These are phyloP conservation scores for Brevipalpus yothersi DNA, from an alignment of 1,140 invertebrate species.

Conservation along the genomic window DNA sequence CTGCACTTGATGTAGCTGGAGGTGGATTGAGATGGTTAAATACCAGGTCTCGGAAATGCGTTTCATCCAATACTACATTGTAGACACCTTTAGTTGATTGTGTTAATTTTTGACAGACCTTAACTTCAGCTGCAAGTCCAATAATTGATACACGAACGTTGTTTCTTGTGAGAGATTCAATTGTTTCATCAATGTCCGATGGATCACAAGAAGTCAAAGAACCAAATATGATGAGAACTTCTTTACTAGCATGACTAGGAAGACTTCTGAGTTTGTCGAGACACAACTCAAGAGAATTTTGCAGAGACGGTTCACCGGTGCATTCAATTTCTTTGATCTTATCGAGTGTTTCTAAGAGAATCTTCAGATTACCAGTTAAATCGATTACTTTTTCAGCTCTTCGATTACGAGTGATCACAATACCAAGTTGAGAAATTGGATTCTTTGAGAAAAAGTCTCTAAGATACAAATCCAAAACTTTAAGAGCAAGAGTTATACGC, in stretches of 20 bases:
- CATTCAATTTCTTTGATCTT: constrained; percentile 21
- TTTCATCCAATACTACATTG: constrained; percentile 67
- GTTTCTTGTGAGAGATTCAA: constrained; percentile 37
- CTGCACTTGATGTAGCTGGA: constrained; percentile 36
- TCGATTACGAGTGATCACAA: constrained; percentile 76
- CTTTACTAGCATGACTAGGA: constrained; percentile 66
- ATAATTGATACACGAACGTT: constrained; percentile 73
- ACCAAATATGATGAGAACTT: constrained; percentile 44
- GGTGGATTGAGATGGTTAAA: constrained; percentile 55
- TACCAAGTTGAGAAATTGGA: constrained; percentile 84
- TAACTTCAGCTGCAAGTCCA: constrained; percentile 77
- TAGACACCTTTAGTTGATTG: constrained; percentile 49
- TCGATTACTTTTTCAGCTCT: constrained; percentile 74
- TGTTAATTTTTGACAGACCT: constrained; percentile 58
- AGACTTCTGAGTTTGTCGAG: constrained; percentile 55
- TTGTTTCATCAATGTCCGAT: constrained; percentile 61
- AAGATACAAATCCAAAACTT: constrained; percentile 63
- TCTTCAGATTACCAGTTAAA: constrained; percentile 28
- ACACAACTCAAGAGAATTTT: constrained; percentile 77
- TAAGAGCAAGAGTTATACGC: constrained; percentile 59
- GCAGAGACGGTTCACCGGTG: constrained; percentile 71
- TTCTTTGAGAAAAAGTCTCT: constrained; percentile 96
- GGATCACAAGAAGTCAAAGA: constrained; percentile 92
- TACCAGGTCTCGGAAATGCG: constrained; percentile 53
- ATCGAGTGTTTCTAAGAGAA: constrained; percentile 22